Conservation (phyloP, 2,888 invertebrate species). For the Ornithoptera priamus region DNA sequence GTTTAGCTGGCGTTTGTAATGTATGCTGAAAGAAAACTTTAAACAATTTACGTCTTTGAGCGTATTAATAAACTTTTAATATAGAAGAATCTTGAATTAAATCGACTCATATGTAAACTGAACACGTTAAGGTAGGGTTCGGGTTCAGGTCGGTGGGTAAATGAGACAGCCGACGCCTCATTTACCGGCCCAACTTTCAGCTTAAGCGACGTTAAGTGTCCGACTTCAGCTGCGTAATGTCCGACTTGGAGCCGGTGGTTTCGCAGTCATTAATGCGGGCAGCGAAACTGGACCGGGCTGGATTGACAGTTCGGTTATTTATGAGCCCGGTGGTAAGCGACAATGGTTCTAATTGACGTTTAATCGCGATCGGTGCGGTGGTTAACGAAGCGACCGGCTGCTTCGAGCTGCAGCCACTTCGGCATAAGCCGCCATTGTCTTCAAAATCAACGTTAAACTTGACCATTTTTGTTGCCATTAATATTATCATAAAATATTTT, state of each 20-base stretch:
- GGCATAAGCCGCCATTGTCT: constrained; percentile 11
- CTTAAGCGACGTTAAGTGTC: constrained; percentile 29
- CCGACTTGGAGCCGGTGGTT: constrained; percentile 35
- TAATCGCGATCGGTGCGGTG: constrained; percentile 56
- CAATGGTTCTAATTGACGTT: constrained; percentile 73
- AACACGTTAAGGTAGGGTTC: neutral
- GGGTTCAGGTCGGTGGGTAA: constrained; percentile 28
- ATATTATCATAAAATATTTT: neutral
- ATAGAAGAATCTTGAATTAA: no score
- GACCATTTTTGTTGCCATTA: constrained; percentile 8
- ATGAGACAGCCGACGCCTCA: constrained; percentile 39
- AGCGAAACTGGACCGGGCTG: constrained; percentile 45
- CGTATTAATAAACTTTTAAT: no score
- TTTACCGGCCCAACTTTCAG: constrained; percentile 31
- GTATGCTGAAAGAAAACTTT: no score
- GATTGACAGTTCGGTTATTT: constrained; percentile 60
- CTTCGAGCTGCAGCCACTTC: constrained; percentile 32
- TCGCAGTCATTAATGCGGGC: constrained; percentile 47
- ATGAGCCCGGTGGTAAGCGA: constrained; percentile 57
- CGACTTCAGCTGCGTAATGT: constrained; percentile 21
- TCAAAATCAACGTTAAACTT: constrained; percentile 9
- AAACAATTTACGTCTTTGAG: no score
- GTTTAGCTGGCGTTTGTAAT: no score
- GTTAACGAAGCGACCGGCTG: constrained; percentile 58
- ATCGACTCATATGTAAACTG: neutral